Evolutionary conservation across 2,797 vertebrate genomes (phyloP).

Genomic region (Adrianichthys oophorus): DNA sequence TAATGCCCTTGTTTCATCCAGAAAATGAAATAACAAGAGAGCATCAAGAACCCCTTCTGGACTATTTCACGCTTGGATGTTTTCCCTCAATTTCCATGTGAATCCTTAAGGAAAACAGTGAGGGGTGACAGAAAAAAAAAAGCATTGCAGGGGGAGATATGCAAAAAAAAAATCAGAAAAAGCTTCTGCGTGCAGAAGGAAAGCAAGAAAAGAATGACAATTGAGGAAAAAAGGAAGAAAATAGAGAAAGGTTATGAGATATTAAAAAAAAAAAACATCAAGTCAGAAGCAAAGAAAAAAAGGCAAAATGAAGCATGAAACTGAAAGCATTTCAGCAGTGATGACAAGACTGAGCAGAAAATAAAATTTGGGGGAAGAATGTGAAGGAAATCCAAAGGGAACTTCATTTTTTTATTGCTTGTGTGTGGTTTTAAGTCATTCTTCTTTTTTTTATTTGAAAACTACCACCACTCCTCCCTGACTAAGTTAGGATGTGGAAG

Average conservation of each 20-base stretch:
- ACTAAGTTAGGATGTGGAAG: not conserved
- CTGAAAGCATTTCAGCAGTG: constrained; percentile 6
- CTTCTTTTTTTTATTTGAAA: not conserved
- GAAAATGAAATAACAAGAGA: constrained; percentile 74
- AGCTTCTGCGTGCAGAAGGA: constrained; percentile 35
- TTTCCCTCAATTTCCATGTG: constrained; percentile 67
- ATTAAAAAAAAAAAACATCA: not conserved
- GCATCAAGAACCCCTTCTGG: constrained; percentile 65
- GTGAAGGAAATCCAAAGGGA: not conserved
- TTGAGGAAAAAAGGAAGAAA: constrained; percentile 5
- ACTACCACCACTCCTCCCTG: not conserved
- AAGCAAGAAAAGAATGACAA: constrained; percentile 25
- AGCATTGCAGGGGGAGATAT: constrained; percentile 26
- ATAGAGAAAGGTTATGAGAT: constrained; percentile 9
- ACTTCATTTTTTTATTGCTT: too few species aligned
- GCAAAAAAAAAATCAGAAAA: constrained; percentile 10
- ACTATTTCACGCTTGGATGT: constrained; percentile 77
- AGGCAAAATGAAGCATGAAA: not conserved
- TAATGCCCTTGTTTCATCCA: constrained; percentile 72
- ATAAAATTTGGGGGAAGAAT: constrained; percentile 34
- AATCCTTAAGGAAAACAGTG: constrained; percentile 66
- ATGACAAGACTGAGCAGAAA: constrained; percentile 28
- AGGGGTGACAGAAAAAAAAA: constrained; percentile 36
- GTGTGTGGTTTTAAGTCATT: not conserved
- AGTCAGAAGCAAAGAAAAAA: not conserved